Evolutionary conservation across 2,888 invertebrate species (phyloP).

Genomic region (Sycophila texana): DNA sequence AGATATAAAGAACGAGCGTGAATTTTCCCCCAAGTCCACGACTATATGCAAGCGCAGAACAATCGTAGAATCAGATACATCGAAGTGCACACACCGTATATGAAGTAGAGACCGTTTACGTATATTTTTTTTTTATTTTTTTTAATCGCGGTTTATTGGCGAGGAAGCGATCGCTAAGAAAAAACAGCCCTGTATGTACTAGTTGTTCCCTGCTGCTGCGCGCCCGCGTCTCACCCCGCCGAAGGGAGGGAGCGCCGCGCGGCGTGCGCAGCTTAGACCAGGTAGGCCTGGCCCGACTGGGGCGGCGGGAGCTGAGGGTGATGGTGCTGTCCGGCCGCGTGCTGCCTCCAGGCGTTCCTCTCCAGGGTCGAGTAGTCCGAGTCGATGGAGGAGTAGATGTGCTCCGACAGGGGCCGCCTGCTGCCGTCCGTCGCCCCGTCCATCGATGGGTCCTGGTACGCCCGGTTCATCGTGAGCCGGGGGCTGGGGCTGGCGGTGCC

Average conservation of each 20-base stretch:
- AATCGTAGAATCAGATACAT: constrained; percentile 41
- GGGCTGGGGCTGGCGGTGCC: constrained; percentile 78
- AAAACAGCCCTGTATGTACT: constrained; percentile 14
- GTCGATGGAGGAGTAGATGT: constrained; percentile 93
- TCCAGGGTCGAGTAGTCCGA: constrained; percentile 91
- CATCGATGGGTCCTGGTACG: constrained; percentile 72
- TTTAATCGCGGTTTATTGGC: constrained; percentile 25
- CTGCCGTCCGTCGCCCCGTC: constrained; percentile 68
- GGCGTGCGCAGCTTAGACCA: constrained; percentile 74
- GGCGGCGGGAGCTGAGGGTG: constrained; percentile 77
- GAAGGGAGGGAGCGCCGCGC: too few relatives aligned
- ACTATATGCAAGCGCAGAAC: constrained; percentile 41
- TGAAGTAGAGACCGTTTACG: constrained; percentile 16
- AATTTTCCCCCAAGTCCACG: constrained; percentile 42
- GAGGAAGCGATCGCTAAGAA: constrained; percentile 31
- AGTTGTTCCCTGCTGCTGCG: constrained; percentile 8
- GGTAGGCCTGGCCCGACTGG: constrained; percentile 73
- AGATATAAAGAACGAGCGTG: constrained; percentile 42
- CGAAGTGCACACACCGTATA: constrained; percentile 10
- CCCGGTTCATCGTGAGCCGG: constrained; percentile 76
- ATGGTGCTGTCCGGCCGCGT: constrained; percentile 75
- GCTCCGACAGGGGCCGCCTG: constrained; percentile 86
- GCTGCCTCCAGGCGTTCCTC: constrained; percentile 79
- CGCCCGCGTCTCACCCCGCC: too few relatives aligned
- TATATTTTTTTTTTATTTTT: too few relatives aligned